Conservation (phyloP, 2,888 invertebrate genomes). For the Drosophila glabriapex region DNA sequence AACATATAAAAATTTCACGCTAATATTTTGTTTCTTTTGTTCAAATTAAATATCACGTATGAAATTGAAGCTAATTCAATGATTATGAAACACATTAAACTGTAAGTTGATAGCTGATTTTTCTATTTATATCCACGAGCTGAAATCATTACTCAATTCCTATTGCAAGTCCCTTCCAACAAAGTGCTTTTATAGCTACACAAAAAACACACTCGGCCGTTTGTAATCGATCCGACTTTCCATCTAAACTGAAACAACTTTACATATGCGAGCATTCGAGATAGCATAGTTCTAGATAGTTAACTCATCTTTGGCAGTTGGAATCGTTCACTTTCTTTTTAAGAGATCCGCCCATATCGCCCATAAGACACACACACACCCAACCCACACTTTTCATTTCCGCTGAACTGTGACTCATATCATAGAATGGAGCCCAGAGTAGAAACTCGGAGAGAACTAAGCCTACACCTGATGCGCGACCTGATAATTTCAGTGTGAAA, state of each 20-base stretch:
- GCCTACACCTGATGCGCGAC: constrained; percentile 53
- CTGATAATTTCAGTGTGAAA: constrained; percentile 56
- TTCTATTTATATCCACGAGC: not conserved
- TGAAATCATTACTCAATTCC: not conserved
- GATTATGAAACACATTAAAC: not conserved
- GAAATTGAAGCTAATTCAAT: not conserved
- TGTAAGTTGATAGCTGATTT: not conserved
- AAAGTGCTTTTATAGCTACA: constrained; percentile 2
- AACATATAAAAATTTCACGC: not conserved
- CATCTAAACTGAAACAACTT: constrained; percentile 27
- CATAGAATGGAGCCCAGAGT: constrained; percentile 6
- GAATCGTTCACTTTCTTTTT: constrained; percentile 60
- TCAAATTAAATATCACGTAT: not conserved
- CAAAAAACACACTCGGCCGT: not conserved
- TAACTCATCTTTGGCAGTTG: constrained; percentile 64
- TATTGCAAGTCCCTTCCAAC: not conserved
- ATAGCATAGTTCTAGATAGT: constrained; percentile 23
- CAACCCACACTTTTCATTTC: constrained; percentile 58
- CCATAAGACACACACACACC: not conserved
- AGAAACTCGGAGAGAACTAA: not conserved
- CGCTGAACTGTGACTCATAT: constrained; percentile 49
- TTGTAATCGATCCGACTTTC: constrained; percentile 38
- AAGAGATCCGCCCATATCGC: constrained; percentile 52
- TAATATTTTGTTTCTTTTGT: not conserved
- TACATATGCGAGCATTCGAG: constrained; percentile 19